These are phyloP conservation scores for Trichonephila inaurata DNA, from an alignment of 1,140 invertebrate genomes.

Conservation along the genomic window DNA sequence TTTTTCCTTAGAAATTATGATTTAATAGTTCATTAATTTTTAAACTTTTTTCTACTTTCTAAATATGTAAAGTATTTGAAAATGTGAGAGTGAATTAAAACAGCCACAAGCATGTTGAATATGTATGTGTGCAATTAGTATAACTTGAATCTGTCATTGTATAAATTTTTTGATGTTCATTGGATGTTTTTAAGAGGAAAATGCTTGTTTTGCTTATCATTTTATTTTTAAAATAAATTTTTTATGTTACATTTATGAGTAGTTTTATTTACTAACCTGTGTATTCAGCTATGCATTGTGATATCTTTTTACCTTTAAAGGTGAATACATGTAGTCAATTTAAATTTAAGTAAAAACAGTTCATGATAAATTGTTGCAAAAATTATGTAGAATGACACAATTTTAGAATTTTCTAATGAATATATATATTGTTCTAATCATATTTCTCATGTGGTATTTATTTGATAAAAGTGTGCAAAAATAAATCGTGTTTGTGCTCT, in stretches of 20 bases:
- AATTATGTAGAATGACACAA: background rate
- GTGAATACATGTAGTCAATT: background rate
- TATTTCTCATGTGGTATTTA: background rate
- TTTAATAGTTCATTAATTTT: too few species aligned
- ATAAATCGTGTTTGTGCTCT: background rate
- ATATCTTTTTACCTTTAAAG: slow-evolving; percentile 7
- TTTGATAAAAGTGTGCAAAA: background rate
- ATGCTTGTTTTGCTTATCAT: background rate
- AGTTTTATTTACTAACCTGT: background rate
- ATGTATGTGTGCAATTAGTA: background rate
- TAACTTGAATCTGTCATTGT: background rate
- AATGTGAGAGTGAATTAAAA: slow-evolving; percentile 4
- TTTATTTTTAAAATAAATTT: background rate
- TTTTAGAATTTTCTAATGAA: background rate
- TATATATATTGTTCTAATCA: background rate
- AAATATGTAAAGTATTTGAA: background rate
- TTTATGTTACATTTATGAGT: background rate
- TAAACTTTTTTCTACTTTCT: background rate
- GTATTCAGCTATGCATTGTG: slow-evolving; percentile 1
- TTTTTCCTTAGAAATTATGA: too few species aligned
- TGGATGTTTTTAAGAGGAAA: background rate
- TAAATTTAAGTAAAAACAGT: background rate
- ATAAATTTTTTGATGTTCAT: background rate
- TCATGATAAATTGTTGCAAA: background rate
- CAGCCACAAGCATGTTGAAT: background rate